Evolutionary conservation across 2,797 vertebrate species (phyloP).

Genomic region (Dermochelys coriacea): DNA sequence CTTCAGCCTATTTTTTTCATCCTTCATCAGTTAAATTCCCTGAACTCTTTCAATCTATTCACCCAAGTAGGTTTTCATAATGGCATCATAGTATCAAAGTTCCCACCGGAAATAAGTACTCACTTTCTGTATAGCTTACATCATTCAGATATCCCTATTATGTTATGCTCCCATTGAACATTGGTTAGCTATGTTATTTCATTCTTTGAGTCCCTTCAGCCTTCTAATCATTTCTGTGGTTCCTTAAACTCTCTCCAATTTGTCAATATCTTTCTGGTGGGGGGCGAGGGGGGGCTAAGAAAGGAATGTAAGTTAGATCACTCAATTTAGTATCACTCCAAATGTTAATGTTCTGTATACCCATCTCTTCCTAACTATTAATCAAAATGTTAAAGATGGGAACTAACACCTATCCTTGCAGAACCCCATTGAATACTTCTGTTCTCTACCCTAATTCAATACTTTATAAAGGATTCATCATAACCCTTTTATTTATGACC

Average conservation of each 20-base stretch:
- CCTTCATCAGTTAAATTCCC: neutral
- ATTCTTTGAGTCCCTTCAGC: neutral
- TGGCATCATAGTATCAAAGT: neutral
- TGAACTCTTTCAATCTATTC: neutral
- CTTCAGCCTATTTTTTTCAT: neutral
- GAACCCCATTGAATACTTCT: neutral
- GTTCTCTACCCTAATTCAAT: neutral
- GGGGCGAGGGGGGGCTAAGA: neutral
- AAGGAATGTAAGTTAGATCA: neutral
- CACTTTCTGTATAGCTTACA: neutral
- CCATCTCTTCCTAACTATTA: neutral
- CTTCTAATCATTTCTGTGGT: neutral
- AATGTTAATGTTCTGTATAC: neutral
- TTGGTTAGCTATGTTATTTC: neutral
- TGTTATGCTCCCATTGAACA: neutral
- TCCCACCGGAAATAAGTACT: neutral
- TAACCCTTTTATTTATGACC: neutral
- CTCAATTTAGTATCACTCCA: neutral
- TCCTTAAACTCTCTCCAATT: neutral
- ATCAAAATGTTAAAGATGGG: neutral
- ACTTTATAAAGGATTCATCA: constrained; percentile 45
- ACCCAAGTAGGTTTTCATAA: neutral
- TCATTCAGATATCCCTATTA: neutral
- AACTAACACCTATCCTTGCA: neutral
- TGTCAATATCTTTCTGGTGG: neutral